These are phyloP conservation scores for Macquaria australasica DNA, from an alignment of 2,113 vertebrate genomes.

Conservation along the genomic window DNA sequence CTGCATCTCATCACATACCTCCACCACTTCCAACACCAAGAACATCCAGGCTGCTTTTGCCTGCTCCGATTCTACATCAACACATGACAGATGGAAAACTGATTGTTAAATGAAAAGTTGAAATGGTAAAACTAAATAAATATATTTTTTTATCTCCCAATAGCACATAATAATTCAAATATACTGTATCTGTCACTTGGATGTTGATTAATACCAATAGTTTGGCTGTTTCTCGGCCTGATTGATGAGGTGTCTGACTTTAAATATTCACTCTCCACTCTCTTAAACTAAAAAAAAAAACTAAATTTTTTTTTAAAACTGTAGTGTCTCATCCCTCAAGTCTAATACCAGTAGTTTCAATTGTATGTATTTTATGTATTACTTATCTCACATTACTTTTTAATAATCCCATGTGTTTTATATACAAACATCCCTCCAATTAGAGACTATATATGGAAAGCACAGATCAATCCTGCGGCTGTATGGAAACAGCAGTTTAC, in stretches of 20 bases:
- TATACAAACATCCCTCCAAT: background rate
- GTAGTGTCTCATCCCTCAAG: background rate
- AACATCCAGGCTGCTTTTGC: slow-evolving; percentile 86
- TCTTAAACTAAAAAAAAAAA: background rate
- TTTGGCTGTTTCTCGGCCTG: background rate
- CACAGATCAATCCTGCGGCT: background rate
- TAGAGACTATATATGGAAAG: background rate
- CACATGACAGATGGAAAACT: background rate
- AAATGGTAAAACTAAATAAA: background rate
- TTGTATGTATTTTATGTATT: background rate
- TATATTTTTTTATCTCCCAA: no score
- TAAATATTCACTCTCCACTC: background rate
- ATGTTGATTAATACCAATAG: background rate
- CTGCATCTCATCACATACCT: slow-evolving; percentile 81
- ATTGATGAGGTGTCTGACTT: background rate
- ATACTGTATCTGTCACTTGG: background rate
- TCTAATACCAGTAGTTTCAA: background rate
- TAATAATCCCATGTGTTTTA: background rate
- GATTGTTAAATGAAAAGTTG: background rate
- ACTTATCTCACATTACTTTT: no score
- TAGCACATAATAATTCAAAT: background rate
- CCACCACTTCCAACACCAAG: slow-evolving; percentile 89
- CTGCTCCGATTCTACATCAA: slow-evolving; percentile 83
- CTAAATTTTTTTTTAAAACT: background rate
- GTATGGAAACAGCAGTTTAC: background rate